Conservation (phyloP, 2,888 invertebrate genomes). For the Mythimna lalbum region DNA sequence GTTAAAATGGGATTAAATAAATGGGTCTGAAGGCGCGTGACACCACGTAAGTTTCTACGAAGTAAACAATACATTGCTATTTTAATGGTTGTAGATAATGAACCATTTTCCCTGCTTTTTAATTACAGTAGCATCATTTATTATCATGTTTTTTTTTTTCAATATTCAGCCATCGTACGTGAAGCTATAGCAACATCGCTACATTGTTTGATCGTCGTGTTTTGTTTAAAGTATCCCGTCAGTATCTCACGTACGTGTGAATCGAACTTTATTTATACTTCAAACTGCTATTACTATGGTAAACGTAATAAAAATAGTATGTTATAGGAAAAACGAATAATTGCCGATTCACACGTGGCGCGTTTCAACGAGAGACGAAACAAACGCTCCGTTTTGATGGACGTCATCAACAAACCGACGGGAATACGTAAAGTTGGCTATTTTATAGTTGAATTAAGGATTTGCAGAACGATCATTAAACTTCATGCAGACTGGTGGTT, state of each 20-base stretch:
- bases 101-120: conserved; percentile 15
- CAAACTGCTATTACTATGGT: conserved; percentile 52
- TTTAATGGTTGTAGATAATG: conserved; percentile 4
- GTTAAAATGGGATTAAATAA: conserved; percentile 11
- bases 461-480: conserved; percentile 51
- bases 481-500: neutral
- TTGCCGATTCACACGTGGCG: conserved; percentile 45
- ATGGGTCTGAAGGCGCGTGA: conserved; percentile 6
- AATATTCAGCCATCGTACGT: conserved; percentile 15
- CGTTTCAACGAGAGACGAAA: conserved; percentile 41
- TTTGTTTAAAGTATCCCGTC: conserved; percentile 41
- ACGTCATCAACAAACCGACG: conserved; percentile 54
- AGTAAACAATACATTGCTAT: conserved; percentile 24
- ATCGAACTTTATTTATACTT: conserved; percentile 52
- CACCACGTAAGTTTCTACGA: conserved; percentile 12
- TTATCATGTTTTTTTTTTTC: conserved; percentile 10
- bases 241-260: conserved; percentile 56
- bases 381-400: conserved; percentile 42
- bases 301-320: conserved; percentile 59
- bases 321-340: conserved; percentile 41
- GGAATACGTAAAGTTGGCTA: conserved; percentile 58
- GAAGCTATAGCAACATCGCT: conserved; percentile 12
- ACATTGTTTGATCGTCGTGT: conserved; percentile 41
- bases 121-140: conserved; percentile 12
- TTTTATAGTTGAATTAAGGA: conserved; percentile 57